These are phyloP conservation scores for Drosophila falleni DNA, from an alignment of 2,888 invertebrate genomes.

Conservation along the genomic window DNA sequence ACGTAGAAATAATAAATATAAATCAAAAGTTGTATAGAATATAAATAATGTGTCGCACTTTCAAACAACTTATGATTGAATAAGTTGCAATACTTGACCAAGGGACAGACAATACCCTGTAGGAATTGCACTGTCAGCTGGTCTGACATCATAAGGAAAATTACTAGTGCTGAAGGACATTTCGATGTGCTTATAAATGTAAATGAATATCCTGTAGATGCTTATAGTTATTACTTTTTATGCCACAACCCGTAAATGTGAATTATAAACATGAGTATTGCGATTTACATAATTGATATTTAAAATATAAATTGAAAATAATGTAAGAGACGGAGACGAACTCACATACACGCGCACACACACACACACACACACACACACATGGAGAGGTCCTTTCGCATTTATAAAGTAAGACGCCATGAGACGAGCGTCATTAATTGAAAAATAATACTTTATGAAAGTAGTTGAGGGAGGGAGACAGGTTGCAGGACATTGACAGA, in stretches of 20 bases:
- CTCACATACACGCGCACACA: background rate
- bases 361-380: background rate
- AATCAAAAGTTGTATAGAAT: conserved; percentile 24
- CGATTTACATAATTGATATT: conserved; percentile 77
- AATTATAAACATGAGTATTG: conserved; percentile 66
- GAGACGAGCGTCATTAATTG: conserved; percentile 63
- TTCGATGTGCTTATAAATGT: conserved; percentile 51
- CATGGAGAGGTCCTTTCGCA: background rate
- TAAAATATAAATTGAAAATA: conserved; percentile 68
- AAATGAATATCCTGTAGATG: conserved; percentile 51
- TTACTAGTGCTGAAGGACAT: conserved; percentile 14
- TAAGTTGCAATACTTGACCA: conserved; percentile 6
- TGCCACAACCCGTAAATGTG: conserved; percentile 21
- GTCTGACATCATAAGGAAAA: conserved; percentile 16
- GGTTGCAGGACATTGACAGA: background rate
- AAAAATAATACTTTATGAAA: conserved; percentile 62
- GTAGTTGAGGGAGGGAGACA: background rate
- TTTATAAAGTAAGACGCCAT: background rate
- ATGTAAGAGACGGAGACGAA: conserved; percentile 6
- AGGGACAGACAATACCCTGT: conserved; percentile 1
- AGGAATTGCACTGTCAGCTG: background rate
- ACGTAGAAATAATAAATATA: conserved; percentile 8
- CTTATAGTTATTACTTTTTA: conserved; percentile 41
- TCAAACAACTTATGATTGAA: conserved; percentile 11
- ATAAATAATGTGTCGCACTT: conserved; percentile 7